A percentile compares a stretch with the other conserved stretches of the same genome.
These are phyloP conservation scores for Camponotus pennsylvanicus DNA, from an alignment of 1,140 invertebrate species.

Conservation along the genomic window DNA sequence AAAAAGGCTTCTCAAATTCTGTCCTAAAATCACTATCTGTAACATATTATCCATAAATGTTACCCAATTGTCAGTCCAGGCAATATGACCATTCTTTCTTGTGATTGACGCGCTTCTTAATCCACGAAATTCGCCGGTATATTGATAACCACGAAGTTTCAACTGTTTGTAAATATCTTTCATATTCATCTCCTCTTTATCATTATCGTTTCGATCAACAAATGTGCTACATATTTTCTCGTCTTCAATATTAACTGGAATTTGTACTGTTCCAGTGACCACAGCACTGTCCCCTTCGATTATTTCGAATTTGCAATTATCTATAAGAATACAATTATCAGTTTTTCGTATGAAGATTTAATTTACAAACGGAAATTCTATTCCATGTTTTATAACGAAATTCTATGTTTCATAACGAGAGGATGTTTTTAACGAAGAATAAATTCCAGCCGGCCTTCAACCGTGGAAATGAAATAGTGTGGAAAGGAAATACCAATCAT, in stretches of 20 bases:
- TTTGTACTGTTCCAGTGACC: slow-evolving; percentile 91
- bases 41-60: slow-evolving; percentile 97
- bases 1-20: slow-evolving; percentile 91
- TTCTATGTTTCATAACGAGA: no score
- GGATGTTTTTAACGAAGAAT: no score
- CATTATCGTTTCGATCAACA: slow-evolving; percentile 27
- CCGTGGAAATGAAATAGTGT: no score
- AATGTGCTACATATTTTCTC: slow-evolving; percentile 77
- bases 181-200: slow-evolving; percentile 84
- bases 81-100: slow-evolving; percentile 85
- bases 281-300: slow-evolving; percentile 92
- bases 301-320: slow-evolving; percentile 85
- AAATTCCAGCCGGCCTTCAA: no score
- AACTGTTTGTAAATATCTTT: slow-evolving; percentile 97
- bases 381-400: no score
- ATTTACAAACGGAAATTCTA: background rate
- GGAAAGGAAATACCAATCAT: no score
- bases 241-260: slow-evolving; percentile 82
- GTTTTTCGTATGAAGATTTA: background rate
- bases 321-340: slow-evolving; percentile 50
- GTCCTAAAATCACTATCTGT: slow-evolving; percentile 93
- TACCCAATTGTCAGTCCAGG: slow-evolving; percentile 95
- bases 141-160: slow-evolving; percentile 96
- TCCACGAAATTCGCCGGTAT: slow-evolving; percentile 92
- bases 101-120: slow-evolving; percentile 86